Evolutionary conservation across 2,888 invertebrate species (phyloP), one percentile per base, ranked within the genome.

Genomic region (Flexamia atlantica): DNA sequence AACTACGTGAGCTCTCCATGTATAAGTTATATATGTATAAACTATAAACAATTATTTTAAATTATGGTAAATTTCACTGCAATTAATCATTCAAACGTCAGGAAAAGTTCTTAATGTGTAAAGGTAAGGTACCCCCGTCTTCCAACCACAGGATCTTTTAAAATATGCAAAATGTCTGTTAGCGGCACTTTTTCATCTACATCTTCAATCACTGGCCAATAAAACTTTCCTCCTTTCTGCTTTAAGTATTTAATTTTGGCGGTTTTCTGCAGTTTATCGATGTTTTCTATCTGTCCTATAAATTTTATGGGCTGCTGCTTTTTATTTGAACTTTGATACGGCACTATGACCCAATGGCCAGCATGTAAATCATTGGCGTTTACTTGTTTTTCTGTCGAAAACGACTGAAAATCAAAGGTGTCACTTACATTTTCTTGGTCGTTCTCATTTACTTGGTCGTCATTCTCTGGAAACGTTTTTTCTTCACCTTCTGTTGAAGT

Each of bases 321-420:
- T 64, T 14, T 64, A 28, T n/a, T n/a, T n/a, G 20, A 12, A 64
- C 5, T 28, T 64, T 64, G 9, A 64, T 64, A 20, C 23, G 64
- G 25, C 64, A 64, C 64, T 10, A 64, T 20, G 30, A 64, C 64
- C 64, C 64, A 64, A 23, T 64, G 64, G 14, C 64, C 64, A 7
- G 23, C 30, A 28, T 14, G 3, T 23, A 64, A 23, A 9, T 64
- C 64, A 4, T 64, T 28, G 4, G 64, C 14, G 23, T 5, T 28
- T 5, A 25, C 23, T 25, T 14, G 9, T 28, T 64, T 12, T n/a
- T 53, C 14, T 9, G 4, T 20, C 5, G 3, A 23, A n/a, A 53
- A 3, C 5, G 3, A 9, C 7, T 53, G 3, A 20, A 53, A 53
- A 12, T 53, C 53, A 53, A 53, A 53, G n/a, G n/a, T n/a, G n/a